A percentile compares a stretch with the other conserved stretches of the same genome.
phyloP scores from a whole-genome alignment of 2,888 invertebrate genomes.

The Acrobasis repandana region DNA sequence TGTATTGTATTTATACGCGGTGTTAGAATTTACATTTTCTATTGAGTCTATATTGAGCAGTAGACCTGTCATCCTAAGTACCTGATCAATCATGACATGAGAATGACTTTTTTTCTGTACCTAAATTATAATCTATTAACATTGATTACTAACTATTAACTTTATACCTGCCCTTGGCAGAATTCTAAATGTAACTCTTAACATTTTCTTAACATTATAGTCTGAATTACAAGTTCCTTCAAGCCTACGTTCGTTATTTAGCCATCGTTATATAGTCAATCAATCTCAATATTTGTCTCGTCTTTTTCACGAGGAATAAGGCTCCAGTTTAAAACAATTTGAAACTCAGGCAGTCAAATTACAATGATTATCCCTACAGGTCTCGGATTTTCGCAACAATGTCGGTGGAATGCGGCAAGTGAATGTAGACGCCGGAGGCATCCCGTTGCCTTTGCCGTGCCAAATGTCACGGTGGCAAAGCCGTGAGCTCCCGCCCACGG shows the following conservation, averaged over 20 bases:
- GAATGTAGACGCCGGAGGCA: slow-evolving; percentile 64
- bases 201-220: no score
- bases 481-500: slow-evolving; percentile 54
- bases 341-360: neutral
- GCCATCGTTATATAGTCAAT: no score
- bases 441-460: slow-evolving; percentile 55
- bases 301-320: neutral
- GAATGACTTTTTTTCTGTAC: no score
- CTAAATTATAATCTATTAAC: no score
- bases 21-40: neutral
- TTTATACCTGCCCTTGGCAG: no score
- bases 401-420: slow-evolving; percentile 68
- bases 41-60: neutral
- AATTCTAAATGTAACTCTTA: no score
- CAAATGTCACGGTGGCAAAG: slow-evolving; percentile 70
- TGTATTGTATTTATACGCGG: neutral
- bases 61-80: no score
- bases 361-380: slow-evolving; percentile 21
- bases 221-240: no score
- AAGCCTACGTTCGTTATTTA: no score
- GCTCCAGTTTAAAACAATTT: slow-evolving; percentile 11
- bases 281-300: neutral
- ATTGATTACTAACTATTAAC: no score
- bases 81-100: no score
- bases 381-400: slow-evolving; percentile 55